Evolutionary conservation across 1,140 invertebrate genomes (phyloP).

Genomic region (Zaprionus nigranus): DNA sequence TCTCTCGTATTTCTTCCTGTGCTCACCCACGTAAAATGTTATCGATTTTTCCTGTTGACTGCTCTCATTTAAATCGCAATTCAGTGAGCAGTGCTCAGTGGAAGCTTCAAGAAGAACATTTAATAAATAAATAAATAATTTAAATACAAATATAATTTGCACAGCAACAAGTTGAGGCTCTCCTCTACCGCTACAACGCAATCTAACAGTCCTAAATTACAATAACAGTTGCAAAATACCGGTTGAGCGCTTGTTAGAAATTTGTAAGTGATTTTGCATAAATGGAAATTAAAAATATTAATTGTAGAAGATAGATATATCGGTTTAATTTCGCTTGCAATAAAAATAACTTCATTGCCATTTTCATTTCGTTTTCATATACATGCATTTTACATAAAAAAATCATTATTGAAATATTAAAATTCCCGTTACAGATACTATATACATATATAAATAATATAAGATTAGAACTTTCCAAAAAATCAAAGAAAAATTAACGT

Average conservation of each 20-base stretch:
- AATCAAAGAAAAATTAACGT: conserved; percentile 37
- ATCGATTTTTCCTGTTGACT: conserved; percentile 70
- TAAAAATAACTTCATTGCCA: conserved; percentile 9
- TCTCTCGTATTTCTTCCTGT: conserved; percentile 27
- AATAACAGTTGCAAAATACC: conserved; percentile 33
- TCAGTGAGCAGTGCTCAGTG: conserved; percentile 34
- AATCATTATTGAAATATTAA: conserved; percentile 64
- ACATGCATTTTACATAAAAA: conserved; percentile 37
- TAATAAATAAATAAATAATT: conserved; percentile 14
- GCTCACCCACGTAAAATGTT: conserved; percentile 45
- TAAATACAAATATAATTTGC: conserved; percentile 16
- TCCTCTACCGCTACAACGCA: conserved; percentile 21
- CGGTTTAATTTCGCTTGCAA: conserved; percentile 29
- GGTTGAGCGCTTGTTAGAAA: conserved; percentile 23
- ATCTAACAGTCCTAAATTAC: background rate
- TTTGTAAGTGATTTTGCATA: conserved; percentile 32
- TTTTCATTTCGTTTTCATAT: conserved; percentile 39
- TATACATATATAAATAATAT: conserved; percentile 49
- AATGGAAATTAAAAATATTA: background rate
- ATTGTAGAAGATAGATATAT: background rate
- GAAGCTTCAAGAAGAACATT: conserved; percentile 28
- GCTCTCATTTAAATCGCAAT: conserved; percentile 29
- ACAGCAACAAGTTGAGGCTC: conserved; percentile 8
- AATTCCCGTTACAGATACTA: conserved; percentile 75
- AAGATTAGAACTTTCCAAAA: conserved; percentile 39